Evolutionary conservation across 2,113 vertebrate genomes (phyloP).

Genomic region (Macrotus californicus): DNA sequence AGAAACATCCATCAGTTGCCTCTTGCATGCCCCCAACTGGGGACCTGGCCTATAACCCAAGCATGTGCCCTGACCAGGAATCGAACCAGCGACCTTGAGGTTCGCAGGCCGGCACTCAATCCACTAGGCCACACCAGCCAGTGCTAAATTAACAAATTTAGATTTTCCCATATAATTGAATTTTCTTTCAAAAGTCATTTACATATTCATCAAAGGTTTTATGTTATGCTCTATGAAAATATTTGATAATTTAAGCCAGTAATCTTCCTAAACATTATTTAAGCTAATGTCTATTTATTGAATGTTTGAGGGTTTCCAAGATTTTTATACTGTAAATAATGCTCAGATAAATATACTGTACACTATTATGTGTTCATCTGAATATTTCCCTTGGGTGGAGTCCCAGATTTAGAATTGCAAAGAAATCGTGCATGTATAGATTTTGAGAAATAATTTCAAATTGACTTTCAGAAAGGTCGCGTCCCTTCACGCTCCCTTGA

Average conservation of each 20-base stretch:
- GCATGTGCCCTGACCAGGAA: too few species aligned
- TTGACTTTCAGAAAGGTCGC: neutral
- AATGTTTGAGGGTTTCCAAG: neutral
- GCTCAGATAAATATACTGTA: neutral
- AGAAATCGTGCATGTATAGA: neutral
- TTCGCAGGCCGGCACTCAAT: too few species aligned
- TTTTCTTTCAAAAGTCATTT: neutral
- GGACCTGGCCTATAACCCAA: too few species aligned
- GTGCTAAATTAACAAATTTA: neutral
- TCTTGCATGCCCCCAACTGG: too few species aligned
- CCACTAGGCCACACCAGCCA: too few species aligned
- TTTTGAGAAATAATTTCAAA: neutral
- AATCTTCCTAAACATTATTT: neutral
- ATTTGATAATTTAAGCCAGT: neutral
- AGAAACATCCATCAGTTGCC: too few species aligned
- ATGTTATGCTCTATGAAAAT: neutral
- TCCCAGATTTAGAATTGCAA: conserved; percentile 4
- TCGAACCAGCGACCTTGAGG: too few species aligned
- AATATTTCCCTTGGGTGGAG: neutral
- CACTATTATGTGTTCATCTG: neutral
- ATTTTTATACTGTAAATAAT: neutral
- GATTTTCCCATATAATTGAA: neutral
- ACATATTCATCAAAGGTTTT: neutral
- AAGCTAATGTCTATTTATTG: neutral
- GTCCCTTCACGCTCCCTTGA: neutral